phyloP scores from a whole-genome alignment of 2,888 invertebrate species.

The Tridacna gigas region DNA sequence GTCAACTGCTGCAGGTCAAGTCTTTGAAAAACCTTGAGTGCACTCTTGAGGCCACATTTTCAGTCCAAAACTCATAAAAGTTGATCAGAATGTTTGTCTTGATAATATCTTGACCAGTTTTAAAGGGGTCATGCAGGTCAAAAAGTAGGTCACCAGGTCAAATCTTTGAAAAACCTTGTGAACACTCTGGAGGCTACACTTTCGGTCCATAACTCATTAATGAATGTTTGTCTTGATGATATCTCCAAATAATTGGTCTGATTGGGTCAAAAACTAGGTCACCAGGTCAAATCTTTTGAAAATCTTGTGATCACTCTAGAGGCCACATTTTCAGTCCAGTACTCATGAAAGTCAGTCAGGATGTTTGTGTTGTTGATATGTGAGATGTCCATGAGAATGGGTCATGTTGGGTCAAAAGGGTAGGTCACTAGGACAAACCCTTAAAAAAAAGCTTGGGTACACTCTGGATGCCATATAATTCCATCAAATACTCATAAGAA shows the following conservation, averaged over 20 bases:
- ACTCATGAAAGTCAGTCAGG: background rate
- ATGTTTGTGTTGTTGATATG: background rate
- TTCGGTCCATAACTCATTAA: background rate
- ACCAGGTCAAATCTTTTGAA: background rate
- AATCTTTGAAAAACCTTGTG: background rate
- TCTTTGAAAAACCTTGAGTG: no score
- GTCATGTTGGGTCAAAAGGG: background rate
- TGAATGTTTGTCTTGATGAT: slow-evolving; percentile 1
- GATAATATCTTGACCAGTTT: background rate
- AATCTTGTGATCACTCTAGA: background rate
- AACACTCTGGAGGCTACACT: background rate
- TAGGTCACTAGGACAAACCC: background rate
- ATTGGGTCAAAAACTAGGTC: background rate
- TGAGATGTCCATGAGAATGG: background rate
- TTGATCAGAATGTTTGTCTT: background rate
- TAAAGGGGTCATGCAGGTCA: background rate
- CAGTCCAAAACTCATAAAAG: background rate
- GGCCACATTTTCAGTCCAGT: background rate
- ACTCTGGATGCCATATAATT: background rate
- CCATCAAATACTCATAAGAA: background rate
- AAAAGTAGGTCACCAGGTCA: background rate
- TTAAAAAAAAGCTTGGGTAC: background rate
- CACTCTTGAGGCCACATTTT: background rate
- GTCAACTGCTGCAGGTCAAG: no score
- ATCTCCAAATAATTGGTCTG: background rate